Base-by-base conservation (phyloP, 2,113 vertebrate species). In the Vidua chalybeata region DNA sequence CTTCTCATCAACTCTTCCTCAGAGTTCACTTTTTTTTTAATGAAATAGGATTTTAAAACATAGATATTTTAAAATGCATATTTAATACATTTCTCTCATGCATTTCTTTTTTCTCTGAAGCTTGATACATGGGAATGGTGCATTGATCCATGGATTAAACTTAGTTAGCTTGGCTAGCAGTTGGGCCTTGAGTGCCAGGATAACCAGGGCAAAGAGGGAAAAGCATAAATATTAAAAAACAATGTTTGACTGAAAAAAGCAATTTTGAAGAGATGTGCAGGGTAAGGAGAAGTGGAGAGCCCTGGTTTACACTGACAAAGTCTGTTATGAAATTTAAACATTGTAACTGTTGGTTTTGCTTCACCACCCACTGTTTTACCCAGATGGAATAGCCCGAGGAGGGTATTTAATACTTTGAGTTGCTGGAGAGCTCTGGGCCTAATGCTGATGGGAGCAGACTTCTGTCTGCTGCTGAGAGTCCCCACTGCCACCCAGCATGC, bases 151-250 rank as follows among this genome's bases (percentile, higher is more conserved):
- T n/a, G 58, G 90, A 91, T 96, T 92, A 89, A 63, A 88, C 93
- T 92, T 93, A 91, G 64, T 97, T 96, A 97, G 86, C 81, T 97
- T 97, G 96, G 96, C 96, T 90, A 84, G 72, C 33, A 52, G 35
- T 73, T 67, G 31, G 39, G 22, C 35, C 55, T 61, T 31, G 51
- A 84, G 28, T 79, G 97, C 97, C 97, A 96, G 96, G 94, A 96
- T 84, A 97, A 96, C 94, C 87, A 94, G 90, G 88, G 89, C 87
- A 92, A 89, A 89, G 78, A 93, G 48, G 46, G 61, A 61, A 92
- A 83, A 92, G 58, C 72, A 61, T 33, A 74, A 82, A 90, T 93
- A 94, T 94, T 94, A 46, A 94, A 87, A 94, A 91, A 78, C 62
- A 96, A 64, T 12, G 22, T 81, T 88, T 95, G 93, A 97, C 91